Conservation (phyloP, 2,113 vertebrate species). For the Sebastes schlegelii region DNA sequence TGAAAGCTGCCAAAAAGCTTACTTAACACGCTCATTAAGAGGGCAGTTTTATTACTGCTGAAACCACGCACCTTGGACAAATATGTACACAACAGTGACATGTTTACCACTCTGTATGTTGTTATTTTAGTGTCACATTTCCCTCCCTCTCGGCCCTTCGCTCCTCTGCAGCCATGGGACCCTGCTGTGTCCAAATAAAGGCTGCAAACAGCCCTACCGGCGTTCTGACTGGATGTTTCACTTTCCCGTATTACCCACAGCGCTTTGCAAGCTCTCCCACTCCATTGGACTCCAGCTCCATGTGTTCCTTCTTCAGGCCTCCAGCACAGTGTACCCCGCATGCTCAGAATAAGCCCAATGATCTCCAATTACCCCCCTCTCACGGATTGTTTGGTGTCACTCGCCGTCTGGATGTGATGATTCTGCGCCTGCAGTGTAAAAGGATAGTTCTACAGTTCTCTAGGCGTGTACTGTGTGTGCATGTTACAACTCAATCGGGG, state of each 20-base stretch:
- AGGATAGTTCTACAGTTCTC: slow-evolving; percentile 71
- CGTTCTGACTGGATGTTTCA: slow-evolving; percentile 60
- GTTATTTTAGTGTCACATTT: slow-evolving; percentile 59
- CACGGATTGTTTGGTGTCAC: slow-evolving; percentile 83
- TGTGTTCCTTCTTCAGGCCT: slow-evolving; percentile 58
- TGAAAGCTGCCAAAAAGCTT: neutral
- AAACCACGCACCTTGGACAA: slow-evolving; percentile 46
- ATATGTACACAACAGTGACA: slow-evolving; percentile 61
- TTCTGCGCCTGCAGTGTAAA: slow-evolving; percentile 82
- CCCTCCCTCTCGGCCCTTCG: slow-evolving; percentile 10
- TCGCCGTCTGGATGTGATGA: slow-evolving; percentile 78
- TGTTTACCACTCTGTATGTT: slow-evolving; percentile 52
- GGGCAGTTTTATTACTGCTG: slow-evolving; percentile 17
- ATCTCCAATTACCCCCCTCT: slow-evolving; percentile 84
- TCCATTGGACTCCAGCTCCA: slow-evolving; percentile 43
- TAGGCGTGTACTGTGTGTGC: slow-evolving; percentile 28
- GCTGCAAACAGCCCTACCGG: slow-evolving; percentile 28
- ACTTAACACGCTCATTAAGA: neutral
- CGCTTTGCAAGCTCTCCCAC: slow-evolving; percentile 47
- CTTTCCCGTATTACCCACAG: slow-evolving; percentile 69
- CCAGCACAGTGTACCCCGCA: slow-evolving; percentile 58
- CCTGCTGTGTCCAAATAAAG: slow-evolving; percentile 82
- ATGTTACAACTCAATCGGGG: slow-evolving; percentile 67
- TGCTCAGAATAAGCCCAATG: slow-evolving; percentile 81
- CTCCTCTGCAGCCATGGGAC: slow-evolving; percentile 21